These are phyloP conservation scores for Catostomus latipinnis DNA, from an alignment of 2,797 vertebrate genomes.

Conservation along the genomic window DNA sequence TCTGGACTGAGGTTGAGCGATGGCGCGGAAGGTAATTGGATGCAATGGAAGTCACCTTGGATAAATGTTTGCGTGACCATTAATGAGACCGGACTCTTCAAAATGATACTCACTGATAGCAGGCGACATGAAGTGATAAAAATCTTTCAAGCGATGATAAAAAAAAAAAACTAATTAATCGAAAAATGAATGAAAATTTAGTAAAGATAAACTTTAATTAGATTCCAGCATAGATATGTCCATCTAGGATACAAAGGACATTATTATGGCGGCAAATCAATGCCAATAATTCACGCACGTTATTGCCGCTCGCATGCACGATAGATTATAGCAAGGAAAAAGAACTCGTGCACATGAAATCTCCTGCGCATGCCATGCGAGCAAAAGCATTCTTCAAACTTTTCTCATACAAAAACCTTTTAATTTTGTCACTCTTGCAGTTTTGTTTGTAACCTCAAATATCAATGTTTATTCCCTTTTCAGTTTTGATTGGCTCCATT, in stretches of 20 bases:
- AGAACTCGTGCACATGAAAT: too few relatives aligned
- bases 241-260: background rate
- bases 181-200: slow-evolving; percentile 4
- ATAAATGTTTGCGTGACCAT: slow-evolving; percentile 26
- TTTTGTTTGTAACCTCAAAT: too few relatives aligned
- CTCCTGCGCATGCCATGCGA: too few relatives aligned
- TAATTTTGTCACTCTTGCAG: too few relatives aligned
- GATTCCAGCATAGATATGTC: background rate
- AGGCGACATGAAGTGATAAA: slow-evolving; percentile 5
- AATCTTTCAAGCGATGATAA: background rate
- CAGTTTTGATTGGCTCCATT: too few relatives aligned
- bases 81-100: slow-evolving; percentile 15
- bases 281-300: too few relatives aligned
- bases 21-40: slow-evolving; percentile 53
- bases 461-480: too few relatives aligned
- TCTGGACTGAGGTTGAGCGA: slow-evolving; percentile 40
- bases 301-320: too few relatives aligned
- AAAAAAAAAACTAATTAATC: too few relatives aligned
- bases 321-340: too few relatives aligned
- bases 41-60: slow-evolving; percentile 40
- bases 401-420: too few relatives aligned
- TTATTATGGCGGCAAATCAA: background rate
- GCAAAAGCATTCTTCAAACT: too few relatives aligned
- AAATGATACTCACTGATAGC: background rate
- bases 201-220: slow-evolving; percentile 8